phyloP scores from a whole-genome alignment of 1,140 invertebrate genomes.

The Calephelis nemesis region DNA sequence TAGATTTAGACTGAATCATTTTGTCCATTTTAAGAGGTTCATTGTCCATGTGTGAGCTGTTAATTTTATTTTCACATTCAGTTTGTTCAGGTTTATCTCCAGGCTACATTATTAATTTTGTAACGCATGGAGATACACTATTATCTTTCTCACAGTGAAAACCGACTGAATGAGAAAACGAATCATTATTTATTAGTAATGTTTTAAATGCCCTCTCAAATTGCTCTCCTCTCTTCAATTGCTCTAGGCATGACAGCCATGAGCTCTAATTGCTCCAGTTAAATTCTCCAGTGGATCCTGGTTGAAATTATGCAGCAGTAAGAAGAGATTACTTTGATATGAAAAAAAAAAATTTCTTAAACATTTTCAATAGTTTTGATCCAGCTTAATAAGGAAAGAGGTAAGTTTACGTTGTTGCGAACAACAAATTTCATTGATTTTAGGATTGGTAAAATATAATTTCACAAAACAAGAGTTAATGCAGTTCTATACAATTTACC shows the following conservation, averaged over 20 bases:
- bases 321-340: neutral
- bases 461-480: neutral
- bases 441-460: neutral
- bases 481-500: neutral
- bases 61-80: too few relatives aligned
- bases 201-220: neutral
- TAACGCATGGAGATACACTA: neutral
- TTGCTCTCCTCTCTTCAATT: too few relatives aligned
- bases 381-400: neutral
- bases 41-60: neutral
- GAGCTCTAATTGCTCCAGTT: constrained; percentile 5
- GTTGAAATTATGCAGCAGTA: constrained; percentile 3
- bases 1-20: neutral
- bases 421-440: neutral
- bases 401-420: too few relatives aligned
- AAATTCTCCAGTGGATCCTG: constrained; percentile 4
- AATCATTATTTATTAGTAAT: neutral
- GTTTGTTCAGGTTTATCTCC: too few relatives aligned
- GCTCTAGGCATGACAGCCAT: neutral
- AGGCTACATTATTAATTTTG: neutral
- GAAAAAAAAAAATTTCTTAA: neutral
- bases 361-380: constrained; percentile 11
- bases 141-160: neutral
- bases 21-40: neutral
- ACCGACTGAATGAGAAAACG: neutral